Evolutionary conservation across 2,113 vertebrate species (phyloP).

Genomic region (Dicerorhinus sumatrensis): DNA sequence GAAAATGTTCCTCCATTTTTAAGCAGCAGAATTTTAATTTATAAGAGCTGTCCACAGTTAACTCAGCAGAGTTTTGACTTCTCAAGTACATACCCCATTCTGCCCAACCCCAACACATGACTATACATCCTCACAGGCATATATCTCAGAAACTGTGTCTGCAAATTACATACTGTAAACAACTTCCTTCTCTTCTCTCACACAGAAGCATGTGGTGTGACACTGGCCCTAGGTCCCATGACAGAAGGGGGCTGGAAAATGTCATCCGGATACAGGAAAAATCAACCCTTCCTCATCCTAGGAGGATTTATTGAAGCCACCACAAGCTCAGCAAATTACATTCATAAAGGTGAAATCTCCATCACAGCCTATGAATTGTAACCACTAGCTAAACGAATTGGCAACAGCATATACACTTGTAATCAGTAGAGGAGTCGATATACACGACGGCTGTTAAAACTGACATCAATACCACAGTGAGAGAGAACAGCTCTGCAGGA

Average conservation of each 20-base stretch:
- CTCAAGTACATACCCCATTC: neutral
- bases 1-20: constrained; percentile 15
- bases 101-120: neutral
- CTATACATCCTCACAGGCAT: neutral
- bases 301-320: neutral
- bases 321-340: constrained; percentile 72
- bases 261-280: neutral
- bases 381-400: constrained; percentile 66
- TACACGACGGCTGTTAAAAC: constrained; percentile 55
- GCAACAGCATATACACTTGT: constrained; percentile 7
- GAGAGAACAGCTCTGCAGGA: constrained; percentile 19
- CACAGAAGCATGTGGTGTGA: neutral
- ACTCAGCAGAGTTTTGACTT: neutral
- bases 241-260: neutral
- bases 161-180: neutral
- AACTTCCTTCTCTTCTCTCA: constrained; percentile 5
- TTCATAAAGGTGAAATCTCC: constrained; percentile 70
- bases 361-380: constrained; percentile 72
- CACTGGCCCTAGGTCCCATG: neutral
- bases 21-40: neutral
- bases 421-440: constrained; percentile 30
- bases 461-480: constrained; percentile 53
- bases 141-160: neutral
- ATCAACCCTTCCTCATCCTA: neutral
- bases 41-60: neutral